Conservation (phyloP, 30 jellyfish, hydroid and myxozoan species). For the Mastigias papua region DNA sequence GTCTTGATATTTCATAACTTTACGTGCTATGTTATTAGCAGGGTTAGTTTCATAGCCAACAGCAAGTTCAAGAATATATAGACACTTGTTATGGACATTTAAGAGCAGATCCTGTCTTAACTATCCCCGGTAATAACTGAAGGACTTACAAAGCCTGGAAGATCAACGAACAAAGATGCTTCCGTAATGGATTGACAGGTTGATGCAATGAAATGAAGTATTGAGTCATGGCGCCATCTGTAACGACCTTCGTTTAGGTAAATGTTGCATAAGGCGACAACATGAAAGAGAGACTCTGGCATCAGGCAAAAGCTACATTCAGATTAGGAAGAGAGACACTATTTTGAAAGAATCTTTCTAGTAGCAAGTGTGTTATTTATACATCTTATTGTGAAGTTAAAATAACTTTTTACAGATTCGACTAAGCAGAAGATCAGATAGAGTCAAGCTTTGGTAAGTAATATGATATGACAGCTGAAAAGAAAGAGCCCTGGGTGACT, state of each 20-base stretch:
- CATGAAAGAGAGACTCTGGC: background rate
- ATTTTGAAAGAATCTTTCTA: background rate
- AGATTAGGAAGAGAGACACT: background rate
- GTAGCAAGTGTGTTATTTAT: constrained; percentile 11
- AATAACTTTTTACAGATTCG: background rate
- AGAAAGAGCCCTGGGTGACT: constrained; percentile 14
- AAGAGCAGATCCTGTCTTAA: background rate
- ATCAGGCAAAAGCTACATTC: constrained; percentile 1
- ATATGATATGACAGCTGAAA: background rate
- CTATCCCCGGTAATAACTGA: background rate
- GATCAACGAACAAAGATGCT: background rate
- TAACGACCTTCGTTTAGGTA: background rate
- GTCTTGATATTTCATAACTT: background rate
- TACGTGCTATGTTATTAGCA: background rate
- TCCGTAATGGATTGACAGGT: background rate
- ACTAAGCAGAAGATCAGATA: constrained; percentile 5
- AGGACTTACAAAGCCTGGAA: constrained; percentile 1
- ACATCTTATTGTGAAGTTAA: background rate
- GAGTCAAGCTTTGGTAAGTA: background rate
- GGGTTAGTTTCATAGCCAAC: background rate
- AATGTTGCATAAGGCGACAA: background rate
- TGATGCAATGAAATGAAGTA: background rate
- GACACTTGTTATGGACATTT: background rate
- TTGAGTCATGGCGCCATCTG: constrained; percentile 2
- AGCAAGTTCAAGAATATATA: constrained; percentile 3